Evolutionary conservation across 2,888 invertebrate species (phyloP).

Genomic region (Thymelicus sylvestris): DNA sequence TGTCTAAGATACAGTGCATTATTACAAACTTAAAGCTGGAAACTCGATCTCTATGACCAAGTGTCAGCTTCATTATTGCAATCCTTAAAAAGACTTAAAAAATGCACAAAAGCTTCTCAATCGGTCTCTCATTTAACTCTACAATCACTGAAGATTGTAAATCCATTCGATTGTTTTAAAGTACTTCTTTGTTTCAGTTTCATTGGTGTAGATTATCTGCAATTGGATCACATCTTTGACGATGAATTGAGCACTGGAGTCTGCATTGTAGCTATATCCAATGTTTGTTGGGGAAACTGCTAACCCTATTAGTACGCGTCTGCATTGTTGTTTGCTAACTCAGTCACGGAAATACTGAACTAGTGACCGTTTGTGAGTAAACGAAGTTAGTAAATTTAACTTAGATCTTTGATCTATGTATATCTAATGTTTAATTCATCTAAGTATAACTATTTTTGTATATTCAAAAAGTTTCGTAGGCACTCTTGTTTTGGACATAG

Average conservation of each 20-base stretch:
- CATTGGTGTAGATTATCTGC: not conserved
- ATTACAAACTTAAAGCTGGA: too few species aligned
- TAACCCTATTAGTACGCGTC: conserved; percentile 43
- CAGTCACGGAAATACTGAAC: conserved; percentile 43
- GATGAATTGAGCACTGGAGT: not conserved
- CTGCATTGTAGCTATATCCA: conserved; percentile 41
- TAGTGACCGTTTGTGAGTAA: conserved; percentile 33
- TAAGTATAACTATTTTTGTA: too few species aligned
- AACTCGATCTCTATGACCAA: too few species aligned
- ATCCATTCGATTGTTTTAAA: too few species aligned
- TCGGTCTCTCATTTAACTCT: not conserved
- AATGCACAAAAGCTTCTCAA: too few species aligned
- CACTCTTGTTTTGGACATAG: not conserved
- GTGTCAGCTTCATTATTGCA: too few species aligned
- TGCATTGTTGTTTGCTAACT: conserved; percentile 43
- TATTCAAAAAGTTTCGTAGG: too few species aligned
- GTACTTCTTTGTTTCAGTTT: not conserved
- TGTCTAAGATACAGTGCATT: too few species aligned
- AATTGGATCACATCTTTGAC: not conserved
- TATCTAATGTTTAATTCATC: too few species aligned
- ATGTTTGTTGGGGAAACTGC: conserved; percentile 48
- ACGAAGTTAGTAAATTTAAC: not conserved
- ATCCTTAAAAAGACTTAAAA: too few species aligned
- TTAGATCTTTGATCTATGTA: not conserved
- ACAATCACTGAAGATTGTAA: not conserved